phyloP scores from a whole-genome alignment of 2,888 invertebrate species.

The Caenorhabditis sp. region DNA sequence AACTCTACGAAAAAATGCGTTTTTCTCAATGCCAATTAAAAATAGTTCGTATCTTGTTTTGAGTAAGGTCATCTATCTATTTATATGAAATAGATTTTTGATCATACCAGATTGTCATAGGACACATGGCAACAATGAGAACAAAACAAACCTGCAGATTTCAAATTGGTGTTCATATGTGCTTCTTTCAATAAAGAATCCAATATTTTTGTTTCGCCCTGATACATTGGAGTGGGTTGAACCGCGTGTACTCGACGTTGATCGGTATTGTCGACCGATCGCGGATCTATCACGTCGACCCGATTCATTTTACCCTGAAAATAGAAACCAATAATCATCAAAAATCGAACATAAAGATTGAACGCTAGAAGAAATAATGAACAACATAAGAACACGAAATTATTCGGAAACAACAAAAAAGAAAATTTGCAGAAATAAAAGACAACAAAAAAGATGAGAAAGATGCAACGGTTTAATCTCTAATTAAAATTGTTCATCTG shows the following conservation, averaged over 20 bases:
- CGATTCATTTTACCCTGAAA: conserved; percentile 36
- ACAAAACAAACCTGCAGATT: conserved; percentile 23
- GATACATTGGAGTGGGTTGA: conserved; percentile 43
- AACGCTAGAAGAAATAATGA: too few relatives aligned
- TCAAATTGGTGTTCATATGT: conserved; percentile 37
- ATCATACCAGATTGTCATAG: not conserved
- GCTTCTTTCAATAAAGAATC: conserved; percentile 46
- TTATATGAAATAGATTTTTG: conserved; percentile 2
- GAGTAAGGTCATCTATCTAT: too few relatives aligned
- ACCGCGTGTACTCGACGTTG: conserved; percentile 47
- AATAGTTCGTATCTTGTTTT: too few relatives aligned
- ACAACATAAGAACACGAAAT: too few relatives aligned
- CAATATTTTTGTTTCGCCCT: conserved; percentile 39
- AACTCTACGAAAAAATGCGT: too few relatives aligned
- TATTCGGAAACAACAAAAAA: not conserved
- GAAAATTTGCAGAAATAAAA: not conserved
- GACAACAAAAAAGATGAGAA: not conserved
- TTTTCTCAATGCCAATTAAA: too few relatives aligned
- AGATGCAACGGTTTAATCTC: not conserved
- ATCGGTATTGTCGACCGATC: conserved; percentile 35
- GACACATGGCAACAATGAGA: not conserved
- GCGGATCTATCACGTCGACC: conserved; percentile 27
- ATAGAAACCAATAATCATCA: too few relatives aligned
- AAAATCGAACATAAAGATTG: too few relatives aligned
- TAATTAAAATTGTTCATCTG: conserved; percentile 5